Conservation (phyloP, 1,140 invertebrate genomes). For the Trichoplusia ni region DNA sequence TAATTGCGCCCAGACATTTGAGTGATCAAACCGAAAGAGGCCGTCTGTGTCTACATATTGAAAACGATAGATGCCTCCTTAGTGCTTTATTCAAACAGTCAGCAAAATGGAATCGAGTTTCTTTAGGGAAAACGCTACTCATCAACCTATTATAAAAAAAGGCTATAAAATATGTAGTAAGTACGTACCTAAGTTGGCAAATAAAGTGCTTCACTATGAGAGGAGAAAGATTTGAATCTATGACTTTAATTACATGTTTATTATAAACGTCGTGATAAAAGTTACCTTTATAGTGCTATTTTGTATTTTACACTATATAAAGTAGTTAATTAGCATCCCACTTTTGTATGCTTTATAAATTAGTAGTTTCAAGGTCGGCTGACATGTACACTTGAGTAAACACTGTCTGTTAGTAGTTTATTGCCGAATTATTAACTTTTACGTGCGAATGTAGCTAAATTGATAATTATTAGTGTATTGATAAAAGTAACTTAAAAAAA, state of each 20-base stretch:
- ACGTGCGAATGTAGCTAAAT: not conserved
- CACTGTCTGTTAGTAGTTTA: constrained; percentile 32
- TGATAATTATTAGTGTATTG: not conserved
- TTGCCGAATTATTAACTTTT: constrained; percentile 32
- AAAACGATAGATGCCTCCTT: not conserved
- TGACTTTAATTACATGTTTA: constrained; percentile 13
- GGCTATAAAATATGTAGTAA: too few relatives aligned
- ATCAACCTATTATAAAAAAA: not conserved
- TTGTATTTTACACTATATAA: constrained; percentile 5
- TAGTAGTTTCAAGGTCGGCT: constrained; percentile 33
- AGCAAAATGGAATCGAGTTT: not conserved
- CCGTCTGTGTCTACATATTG: constrained; percentile 26
- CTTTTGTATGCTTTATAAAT: constrained; percentile 21
- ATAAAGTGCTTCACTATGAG: too few relatives aligned
- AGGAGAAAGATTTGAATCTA: too few relatives aligned
- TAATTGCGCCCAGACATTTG: constrained; percentile 37
- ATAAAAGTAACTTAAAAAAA: not conserved
- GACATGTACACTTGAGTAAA: constrained; percentile 38
- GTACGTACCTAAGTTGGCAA: too few relatives aligned
- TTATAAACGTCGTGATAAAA: constrained; percentile 5
- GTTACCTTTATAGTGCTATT: constrained; percentile 7
- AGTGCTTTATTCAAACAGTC: not conserved
- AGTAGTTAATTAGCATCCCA: constrained; percentile 21
- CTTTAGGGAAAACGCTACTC: not conserved
- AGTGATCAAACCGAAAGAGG: constrained; percentile 41